These are phyloP conservation scores for Pygocentrus nattereri DNA, from an alignment of 2,797 vertebrate species.

Conservation along the genomic window DNA sequence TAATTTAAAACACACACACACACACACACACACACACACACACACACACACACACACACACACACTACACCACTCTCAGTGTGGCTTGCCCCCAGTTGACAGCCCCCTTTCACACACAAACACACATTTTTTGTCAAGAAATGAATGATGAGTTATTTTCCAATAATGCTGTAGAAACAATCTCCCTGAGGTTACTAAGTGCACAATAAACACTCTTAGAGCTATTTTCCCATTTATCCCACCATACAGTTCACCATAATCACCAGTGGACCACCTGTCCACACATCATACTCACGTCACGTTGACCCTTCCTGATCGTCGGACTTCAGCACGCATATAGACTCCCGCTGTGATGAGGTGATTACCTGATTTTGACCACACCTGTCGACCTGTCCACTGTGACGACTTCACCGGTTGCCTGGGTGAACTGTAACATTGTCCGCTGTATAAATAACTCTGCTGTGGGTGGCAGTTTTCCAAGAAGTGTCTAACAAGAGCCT, in stretches of 20 bases:
- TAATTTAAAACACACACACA: conserved; percentile 66
- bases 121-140: not conserved
- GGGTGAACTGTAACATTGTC: conserved; percentile 38
- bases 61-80: not conserved
- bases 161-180: no score
- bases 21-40: conserved; percentile 26
- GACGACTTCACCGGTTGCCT: conserved; percentile 8
- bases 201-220: no score
- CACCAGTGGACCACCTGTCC: not conserved
- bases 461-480: conserved; percentile 66
- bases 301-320: not conserved
- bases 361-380: conserved; percentile 26
- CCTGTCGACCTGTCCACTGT: not conserved
- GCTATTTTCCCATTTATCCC: not conserved
- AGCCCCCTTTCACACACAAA: not conserved
- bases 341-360: not conserved
- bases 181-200: no score
- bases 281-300: not conserved
- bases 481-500: conserved; percentile 64
- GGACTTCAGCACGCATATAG: no score
- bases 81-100: not conserved
- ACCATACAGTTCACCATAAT: not conserved
- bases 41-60: not conserved
- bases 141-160: no score
- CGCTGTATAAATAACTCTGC: conserved; percentile 73